Percentiles rank a stretch among this genome's conserved stretches.
Evolutionary conservation across 1,140 invertebrate genomes (phyloP).

Genomic region (Delia radicum): DNA sequence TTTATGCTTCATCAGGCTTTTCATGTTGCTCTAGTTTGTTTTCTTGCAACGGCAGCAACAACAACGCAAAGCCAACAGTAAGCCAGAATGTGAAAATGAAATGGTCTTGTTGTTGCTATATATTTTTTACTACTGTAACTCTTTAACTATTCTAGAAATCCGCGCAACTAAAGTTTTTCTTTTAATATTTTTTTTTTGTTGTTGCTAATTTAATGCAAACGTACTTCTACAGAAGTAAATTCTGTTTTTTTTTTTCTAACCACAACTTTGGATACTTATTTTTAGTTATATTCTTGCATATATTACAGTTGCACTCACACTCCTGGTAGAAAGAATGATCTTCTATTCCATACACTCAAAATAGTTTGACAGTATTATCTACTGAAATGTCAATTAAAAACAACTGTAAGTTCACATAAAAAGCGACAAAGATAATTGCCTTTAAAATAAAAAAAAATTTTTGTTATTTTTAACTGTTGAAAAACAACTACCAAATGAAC

Average conservation of each 20-base stretch:
- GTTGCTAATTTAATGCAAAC: background rate
- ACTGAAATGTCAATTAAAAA: too few species aligned
- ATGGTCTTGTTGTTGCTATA: background rate
- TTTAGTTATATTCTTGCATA: background rate
- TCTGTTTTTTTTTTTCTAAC: background rate
- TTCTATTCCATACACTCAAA: too few species aligned
- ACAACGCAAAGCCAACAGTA: background rate
- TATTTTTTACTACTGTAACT: background rate
- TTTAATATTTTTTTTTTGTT: background rate
- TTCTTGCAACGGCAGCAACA: too few species aligned
- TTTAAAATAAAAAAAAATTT: too few species aligned
- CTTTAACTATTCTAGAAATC: background rate
- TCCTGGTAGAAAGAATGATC: too few species aligned
- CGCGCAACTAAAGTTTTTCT: background rate
- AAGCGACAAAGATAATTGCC: too few species aligned
- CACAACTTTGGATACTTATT: too few species aligned
- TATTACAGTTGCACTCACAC: background rate
- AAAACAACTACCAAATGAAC: too few species aligned
- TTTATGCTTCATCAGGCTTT: slow-evolving; percentile 9
- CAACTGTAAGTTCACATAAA: too few species aligned
- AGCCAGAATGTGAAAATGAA: background rate
- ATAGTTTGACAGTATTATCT: too few species aligned
- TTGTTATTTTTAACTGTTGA: too few species aligned
- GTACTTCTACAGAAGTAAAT: background rate
- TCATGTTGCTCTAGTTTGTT: background rate